Evolutionary conservation across 2,797 vertebrate genomes (phyloP).

Genomic region (Brotula barbata): DNA sequence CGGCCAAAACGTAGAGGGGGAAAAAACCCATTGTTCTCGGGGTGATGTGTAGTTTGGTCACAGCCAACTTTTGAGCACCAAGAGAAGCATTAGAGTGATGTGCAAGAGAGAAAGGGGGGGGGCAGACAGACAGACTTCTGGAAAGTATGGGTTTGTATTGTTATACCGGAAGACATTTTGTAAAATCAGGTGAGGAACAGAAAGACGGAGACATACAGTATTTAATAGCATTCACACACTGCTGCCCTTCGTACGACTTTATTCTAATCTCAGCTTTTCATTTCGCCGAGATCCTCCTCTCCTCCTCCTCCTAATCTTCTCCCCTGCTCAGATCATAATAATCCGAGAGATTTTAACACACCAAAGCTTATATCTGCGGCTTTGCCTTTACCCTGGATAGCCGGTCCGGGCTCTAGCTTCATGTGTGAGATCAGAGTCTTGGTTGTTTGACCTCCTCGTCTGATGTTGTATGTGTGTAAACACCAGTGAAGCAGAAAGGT

Average conservation of each 20-base stretch:
- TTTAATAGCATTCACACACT: no score
- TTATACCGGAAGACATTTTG: conserved; percentile 17
- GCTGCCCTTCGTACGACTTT: no score
- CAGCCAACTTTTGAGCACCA: conserved; percentile 61
- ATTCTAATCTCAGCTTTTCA: no score
- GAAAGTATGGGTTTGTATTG: conserved; percentile 40
- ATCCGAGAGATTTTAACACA: background rate
- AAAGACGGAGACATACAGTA: conserved; percentile 15
- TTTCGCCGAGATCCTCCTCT: no score
- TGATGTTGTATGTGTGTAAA: conserved; percentile 69
- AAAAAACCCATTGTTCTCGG: conserved; percentile 57
- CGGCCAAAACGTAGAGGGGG: conserved; percentile 23
- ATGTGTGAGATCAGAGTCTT: conserved; percentile 49
- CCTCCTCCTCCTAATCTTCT: conserved; percentile 1
- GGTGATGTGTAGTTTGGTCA: conserved; percentile 45
- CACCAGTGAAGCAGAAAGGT: conserved; percentile 50
- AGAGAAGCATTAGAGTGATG: conserved; percentile 52
- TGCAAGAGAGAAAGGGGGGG: conserved; percentile 16
- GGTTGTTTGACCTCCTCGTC: conserved; percentile 57
- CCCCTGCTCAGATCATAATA: background rate
- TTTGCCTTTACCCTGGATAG: background rate
- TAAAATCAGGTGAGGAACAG: conserved; percentile 19
- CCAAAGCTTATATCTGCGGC: background rate
- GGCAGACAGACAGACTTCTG: conserved; percentile 11
- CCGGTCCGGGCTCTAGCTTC: conserved; percentile 14